phyloP scores from a whole-genome alignment of 2,888 invertebrate species.

The Netelia virgata region DNA sequence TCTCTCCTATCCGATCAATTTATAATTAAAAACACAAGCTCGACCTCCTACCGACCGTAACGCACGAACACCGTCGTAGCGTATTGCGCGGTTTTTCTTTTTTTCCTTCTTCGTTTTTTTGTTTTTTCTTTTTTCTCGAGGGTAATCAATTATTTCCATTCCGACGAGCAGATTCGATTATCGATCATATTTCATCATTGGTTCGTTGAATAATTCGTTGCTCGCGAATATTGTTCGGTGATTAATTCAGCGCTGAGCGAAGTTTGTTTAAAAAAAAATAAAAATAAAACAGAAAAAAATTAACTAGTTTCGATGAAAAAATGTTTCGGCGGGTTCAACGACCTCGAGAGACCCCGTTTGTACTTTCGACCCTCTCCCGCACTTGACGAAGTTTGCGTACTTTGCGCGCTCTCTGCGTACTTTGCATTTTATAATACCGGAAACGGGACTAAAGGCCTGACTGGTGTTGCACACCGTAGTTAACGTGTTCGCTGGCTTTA shows the following conservation, averaged over 20 bases:
- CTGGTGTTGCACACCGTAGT: background rate
- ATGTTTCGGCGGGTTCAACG: too few species aligned
- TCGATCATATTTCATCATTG: conserved; percentile 39
- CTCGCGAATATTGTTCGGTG: background rate
- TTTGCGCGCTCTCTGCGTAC: background rate
- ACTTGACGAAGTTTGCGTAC: conserved; percentile 1
- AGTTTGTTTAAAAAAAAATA: background rate
- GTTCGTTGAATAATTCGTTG: conserved; percentile 32
- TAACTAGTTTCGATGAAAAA: too few species aligned
- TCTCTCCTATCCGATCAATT: conserved; percentile 32
- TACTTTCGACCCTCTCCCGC: background rate
- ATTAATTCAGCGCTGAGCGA: background rate
- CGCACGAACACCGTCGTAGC: background rate
- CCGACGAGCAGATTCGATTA: conserved; percentile 34
- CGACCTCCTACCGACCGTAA: background rate
- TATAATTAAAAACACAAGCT: conserved; percentile 39
- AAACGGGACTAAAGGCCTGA: background rate
- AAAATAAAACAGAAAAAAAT: too few species aligned
- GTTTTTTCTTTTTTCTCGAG: background rate
- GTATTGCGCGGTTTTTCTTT: background rate
- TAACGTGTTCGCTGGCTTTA: background rate
- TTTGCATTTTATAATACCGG: conserved; percentile 5
- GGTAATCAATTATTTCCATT: conserved; percentile 26
- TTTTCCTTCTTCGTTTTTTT: background rate
- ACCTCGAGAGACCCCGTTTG: too few species aligned